Conservation (phyloP, 1,140 invertebrate genomes). For the Drosophila arizonae region DNA sequence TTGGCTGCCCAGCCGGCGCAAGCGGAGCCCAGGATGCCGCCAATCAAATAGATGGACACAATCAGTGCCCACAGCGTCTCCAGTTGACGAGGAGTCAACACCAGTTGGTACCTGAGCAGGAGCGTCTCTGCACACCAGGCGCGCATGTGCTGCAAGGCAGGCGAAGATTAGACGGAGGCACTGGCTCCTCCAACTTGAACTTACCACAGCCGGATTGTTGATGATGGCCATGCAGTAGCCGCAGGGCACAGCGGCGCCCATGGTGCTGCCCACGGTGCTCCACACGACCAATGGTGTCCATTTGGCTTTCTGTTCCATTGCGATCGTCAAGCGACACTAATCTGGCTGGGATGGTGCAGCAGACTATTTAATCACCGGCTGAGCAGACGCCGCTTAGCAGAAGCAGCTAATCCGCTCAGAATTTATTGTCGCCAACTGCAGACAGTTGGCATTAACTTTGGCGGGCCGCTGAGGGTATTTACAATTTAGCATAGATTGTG, state of each 20-base stretch:
- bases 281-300: conserved; percentile 58
- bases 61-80: conserved; percentile 90
- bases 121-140: conserved; percentile 88
- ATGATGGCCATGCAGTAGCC: conserved; percentile 95
- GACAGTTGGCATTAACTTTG: not conserved
- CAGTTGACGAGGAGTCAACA: conserved; percentile 83
- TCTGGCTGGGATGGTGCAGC: not conserved
- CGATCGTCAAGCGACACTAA: conserved; percentile 5
- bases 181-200: not conserved
- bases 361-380: not conserved
- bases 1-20: conserved; percentile 89
- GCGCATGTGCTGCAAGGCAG: conserved; percentile 86
- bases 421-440: conserved; percentile 15
- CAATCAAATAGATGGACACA: conserved; percentile 90
- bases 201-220: conserved; percentile 85
- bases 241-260: conserved; percentile 92
- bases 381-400: too few species aligned
- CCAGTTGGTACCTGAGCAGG: conserved; percentile 84
- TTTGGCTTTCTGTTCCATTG: conserved; percentile 1
- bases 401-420: not conserved
- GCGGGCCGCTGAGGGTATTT: not conserved
- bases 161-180: too few species aligned
- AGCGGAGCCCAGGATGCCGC: conserved; percentile 89
- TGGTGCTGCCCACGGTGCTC: conserved; percentile 84
- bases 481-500: too few species aligned